phyloP scores from a whole-genome alignment of 1,140 invertebrate genomes.

The Zaprionus lachaisei region DNA sequence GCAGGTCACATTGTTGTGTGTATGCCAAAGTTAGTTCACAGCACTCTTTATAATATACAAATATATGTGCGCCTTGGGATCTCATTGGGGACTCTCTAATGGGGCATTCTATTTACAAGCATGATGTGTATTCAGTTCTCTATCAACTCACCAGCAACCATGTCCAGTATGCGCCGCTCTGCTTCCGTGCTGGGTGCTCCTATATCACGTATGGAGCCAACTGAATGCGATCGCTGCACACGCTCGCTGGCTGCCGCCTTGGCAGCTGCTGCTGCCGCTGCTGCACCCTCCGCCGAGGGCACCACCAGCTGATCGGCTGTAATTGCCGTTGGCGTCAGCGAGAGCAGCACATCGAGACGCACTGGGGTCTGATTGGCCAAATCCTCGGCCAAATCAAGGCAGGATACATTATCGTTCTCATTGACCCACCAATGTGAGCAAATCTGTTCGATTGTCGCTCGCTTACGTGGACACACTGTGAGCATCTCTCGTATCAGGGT shows the following conservation, averaged over 20 bases:
- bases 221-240: slow-evolving; percentile 87
- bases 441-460: slow-evolving; percentile 97
- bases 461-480: slow-evolving; percentile 93
- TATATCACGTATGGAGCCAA: slow-evolving; percentile 88
- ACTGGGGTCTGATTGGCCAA: slow-evolving; percentile 95
- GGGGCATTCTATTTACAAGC: slow-evolving; percentile 28
- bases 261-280: slow-evolving; percentile 63
- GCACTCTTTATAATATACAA: slow-evolving; percentile 56
- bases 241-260: slow-evolving; percentile 69
- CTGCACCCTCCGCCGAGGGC: slow-evolving; percentile 75
- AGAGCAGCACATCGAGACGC: slow-evolving; percentile 93
- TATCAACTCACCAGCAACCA: slow-evolving; percentile 86
- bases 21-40: slow-evolving; percentile 63
- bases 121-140: slow-evolving; percentile 12
- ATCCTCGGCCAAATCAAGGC: slow-evolving; percentile 94
- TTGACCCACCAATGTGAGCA: slow-evolving; percentile 98
- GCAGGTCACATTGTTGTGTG: slow-evolving; percentile 45
- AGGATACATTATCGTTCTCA: slow-evolving; percentile 92
- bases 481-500: slow-evolving; percentile 97
- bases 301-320: slow-evolving; percentile 89
- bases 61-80: slow-evolving; percentile 42
- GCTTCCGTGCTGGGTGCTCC: slow-evolving; percentile 85
- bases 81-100: slow-evolving; percentile 18
- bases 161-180: slow-evolving; percentile 88
- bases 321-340: slow-evolving; percentile 90